Conservation (phyloP, 2,888 invertebrate genomes). For the Thysanoteuthis rhombus region DNA sequence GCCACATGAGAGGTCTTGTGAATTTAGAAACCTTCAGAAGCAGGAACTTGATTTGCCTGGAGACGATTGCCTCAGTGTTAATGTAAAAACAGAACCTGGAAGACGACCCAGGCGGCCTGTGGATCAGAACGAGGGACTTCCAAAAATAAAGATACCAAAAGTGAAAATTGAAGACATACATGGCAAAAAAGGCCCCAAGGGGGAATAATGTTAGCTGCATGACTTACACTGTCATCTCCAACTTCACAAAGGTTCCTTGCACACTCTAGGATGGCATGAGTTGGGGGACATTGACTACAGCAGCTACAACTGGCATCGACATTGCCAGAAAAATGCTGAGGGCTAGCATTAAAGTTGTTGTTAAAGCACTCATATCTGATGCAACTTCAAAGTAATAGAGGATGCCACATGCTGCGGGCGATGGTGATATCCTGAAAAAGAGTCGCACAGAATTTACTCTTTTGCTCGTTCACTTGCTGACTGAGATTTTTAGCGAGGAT, state of each 20-base stretch:
- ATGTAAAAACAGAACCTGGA: constrained; percentile 12
- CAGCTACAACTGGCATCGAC: neutral
- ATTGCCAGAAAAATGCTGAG: neutral
- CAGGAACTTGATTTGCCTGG: neutral
- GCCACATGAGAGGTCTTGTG: neutral
- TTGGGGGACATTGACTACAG: neutral
- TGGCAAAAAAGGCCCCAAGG: neutral
- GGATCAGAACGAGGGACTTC: neutral
- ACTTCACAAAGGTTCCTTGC: neutral
- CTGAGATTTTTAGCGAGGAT: neutral
- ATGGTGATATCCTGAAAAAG: constrained; percentile 12
- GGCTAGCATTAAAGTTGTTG: neutral
- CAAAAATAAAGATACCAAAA: constrained; percentile 12
- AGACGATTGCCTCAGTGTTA: neutral
- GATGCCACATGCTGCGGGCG: neutral
- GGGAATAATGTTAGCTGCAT: neutral
- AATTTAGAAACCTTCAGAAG: neutral
- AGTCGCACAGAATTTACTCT: neutral
- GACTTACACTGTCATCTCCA: neutral
- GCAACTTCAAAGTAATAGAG: neutral
- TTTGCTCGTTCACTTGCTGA: neutral
- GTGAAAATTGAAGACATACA: neutral
- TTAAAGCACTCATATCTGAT: neutral
- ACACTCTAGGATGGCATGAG: neutral
- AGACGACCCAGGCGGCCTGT: constrained; percentile 12